Conservation (phyloP, 2,888 invertebrate genomes). For the Leptodirus hochenwartii region DNA sequence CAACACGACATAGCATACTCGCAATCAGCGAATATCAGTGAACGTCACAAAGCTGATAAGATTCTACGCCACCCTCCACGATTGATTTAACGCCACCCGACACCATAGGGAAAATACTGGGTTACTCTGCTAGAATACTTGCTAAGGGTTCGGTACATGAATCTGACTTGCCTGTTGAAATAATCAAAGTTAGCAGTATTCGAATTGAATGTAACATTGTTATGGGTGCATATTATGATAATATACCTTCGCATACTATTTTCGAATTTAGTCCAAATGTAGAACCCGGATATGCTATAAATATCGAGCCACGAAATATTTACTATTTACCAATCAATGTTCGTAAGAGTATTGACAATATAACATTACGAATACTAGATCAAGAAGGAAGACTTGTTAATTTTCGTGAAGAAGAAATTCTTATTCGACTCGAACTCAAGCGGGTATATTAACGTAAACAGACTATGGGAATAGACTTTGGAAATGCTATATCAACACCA, state of each 20-base stretch:
- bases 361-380: too few species aligned
- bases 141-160: slow-evolving; percentile 5
- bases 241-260: slow-evolving; percentile 12
- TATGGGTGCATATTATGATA: slow-evolving; percentile 7
- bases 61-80: too few species aligned
- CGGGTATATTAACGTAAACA: too few species aligned
- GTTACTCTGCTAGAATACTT: slow-evolving; percentile 7
- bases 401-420: too few species aligned
- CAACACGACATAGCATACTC: slow-evolving; percentile 15
- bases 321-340: slow-evolving; percentile 10
- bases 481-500: too few species aligned
- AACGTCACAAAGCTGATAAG: slow-evolving; percentile 14
- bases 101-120: slow-evolving; percentile 7
- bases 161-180: slow-evolving; percentile 11
- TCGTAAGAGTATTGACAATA: too few species aligned
- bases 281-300: slow-evolving; percentile 20
- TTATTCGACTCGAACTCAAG: too few species aligned
- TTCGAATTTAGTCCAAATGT: slow-evolving; percentile 19
- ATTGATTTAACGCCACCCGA: slow-evolving; percentile 8
- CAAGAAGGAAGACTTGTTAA: too few species aligned
- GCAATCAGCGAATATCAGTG: slow-evolving; percentile 10
- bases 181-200: slow-evolving; percentile 9
- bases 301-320: slow-evolving; percentile 18
- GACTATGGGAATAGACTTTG: too few species aligned
- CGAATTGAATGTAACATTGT: slow-evolving; percentile 11